These are phyloP conservation scores for Patagioenas fasciata DNA, from an alignment of 2,113 vertebrate genomes.

Conservation along the genomic window DNA sequence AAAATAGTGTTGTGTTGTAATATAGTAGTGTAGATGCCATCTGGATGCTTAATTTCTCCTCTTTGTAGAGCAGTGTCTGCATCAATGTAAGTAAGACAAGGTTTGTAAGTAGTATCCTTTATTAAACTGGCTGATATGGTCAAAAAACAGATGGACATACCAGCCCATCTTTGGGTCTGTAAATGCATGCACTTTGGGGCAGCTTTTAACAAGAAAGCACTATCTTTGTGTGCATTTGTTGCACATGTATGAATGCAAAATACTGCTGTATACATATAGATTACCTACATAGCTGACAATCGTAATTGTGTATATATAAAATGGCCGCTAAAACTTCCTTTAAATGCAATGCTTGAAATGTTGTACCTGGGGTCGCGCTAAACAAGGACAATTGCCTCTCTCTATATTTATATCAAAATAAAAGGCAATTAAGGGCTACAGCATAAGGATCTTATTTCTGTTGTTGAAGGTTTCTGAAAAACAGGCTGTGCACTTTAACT, in stretches of 20 bases:
- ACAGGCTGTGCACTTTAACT: background rate
- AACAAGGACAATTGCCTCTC: background rate
- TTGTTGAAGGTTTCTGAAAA: background rate
- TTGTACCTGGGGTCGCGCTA: background rate
- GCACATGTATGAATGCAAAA: background rate
- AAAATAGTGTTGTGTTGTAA: background rate
- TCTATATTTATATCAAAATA: background rate
- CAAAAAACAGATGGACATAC: background rate
- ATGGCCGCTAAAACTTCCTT: background rate
- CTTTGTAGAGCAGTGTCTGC: background rate
- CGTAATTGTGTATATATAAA: background rate
- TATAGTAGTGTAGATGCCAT: background rate
- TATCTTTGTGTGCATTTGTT: background rate
- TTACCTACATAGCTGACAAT: rapidly evolving
- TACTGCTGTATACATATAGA: background rate
- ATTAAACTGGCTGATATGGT: background rate
- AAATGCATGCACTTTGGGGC: rapidly evolving
- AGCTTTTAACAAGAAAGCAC: background rate
- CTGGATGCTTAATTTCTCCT: background rate
- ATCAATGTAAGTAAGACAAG: background rate
- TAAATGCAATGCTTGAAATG: background rate
- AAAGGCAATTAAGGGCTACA: background rate
- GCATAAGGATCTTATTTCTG: background rate
- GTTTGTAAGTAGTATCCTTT: background rate
- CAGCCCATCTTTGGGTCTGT: background rate